These are phyloP conservation scores for Sinonovacula constricta DNA, from an alignment of 1,140 invertebrate species.

Conservation along the genomic window DNA sequence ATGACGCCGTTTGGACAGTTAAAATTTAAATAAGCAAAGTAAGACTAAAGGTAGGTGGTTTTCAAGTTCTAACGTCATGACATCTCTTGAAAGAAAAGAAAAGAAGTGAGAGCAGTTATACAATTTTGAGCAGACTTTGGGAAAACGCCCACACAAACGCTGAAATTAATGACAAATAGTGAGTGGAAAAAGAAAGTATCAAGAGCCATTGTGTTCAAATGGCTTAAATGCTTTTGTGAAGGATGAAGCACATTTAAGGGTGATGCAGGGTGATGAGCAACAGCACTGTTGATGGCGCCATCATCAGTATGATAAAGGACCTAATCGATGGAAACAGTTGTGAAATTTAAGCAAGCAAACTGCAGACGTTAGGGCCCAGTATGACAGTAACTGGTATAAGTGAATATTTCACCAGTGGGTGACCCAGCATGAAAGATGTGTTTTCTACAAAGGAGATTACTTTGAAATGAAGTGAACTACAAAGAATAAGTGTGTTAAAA, in stretches of 20 bases:
- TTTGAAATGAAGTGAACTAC: neutral
- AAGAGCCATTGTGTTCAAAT: too few relatives aligned
- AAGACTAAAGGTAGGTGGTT: neutral
- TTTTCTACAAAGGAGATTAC: neutral
- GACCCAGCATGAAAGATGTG: neutral
- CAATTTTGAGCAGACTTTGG: neutral
- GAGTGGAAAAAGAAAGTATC: neutral
- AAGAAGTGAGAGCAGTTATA: neutral
- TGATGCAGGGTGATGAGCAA: too few relatives aligned
- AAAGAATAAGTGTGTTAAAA: too few relatives aligned
- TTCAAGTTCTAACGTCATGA: neutral
- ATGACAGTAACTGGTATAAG: neutral
- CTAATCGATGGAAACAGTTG: neutral
- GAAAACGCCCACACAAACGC: neutral
- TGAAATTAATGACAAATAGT: neutral
- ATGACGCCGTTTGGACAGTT: neutral
- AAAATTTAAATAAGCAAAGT: neutral
- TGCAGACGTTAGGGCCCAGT: neutral
- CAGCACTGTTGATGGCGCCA: neutral
- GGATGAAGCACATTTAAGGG: too few relatives aligned
- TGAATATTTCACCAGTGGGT: neutral
- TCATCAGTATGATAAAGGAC: neutral
- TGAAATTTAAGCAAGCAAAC: too few relatives aligned
- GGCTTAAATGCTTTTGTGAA: too few relatives aligned
- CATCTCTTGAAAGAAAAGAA: neutral